Percentiles rank a stretch among this genome's conserved stretches.
Evolutionary conservation across 2,797 vertebrate species (phyloP).

Genomic region (Eulemur coronatus): DNA sequence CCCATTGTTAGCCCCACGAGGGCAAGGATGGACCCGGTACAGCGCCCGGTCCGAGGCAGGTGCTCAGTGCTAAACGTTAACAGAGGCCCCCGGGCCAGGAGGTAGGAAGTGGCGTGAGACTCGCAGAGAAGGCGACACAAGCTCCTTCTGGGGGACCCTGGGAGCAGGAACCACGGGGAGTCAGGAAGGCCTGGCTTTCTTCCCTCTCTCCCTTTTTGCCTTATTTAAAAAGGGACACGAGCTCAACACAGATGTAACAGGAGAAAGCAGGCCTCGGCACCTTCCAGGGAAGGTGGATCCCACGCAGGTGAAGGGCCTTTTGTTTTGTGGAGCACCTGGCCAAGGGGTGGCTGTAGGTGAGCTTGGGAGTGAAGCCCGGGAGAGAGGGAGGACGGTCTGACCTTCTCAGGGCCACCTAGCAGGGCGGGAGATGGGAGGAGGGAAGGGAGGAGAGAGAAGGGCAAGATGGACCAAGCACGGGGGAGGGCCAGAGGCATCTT

Average conservation of each 20-base stretch:
- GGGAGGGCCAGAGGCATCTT: no score
- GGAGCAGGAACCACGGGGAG: background rate
- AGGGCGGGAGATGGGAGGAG: background rate
- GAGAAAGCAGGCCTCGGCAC: fast-evolving
- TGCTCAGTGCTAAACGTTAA: no score
- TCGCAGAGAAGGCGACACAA: no score
- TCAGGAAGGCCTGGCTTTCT: background rate
- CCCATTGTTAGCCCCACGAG: fast-evolving
- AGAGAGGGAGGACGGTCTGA: no score
- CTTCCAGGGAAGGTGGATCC: background rate
- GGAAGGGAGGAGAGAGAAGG: background rate
- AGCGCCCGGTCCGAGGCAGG: background rate
- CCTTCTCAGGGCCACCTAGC: no score
- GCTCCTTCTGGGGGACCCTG: background rate
- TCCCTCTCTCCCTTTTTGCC: background rate
- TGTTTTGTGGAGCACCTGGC: background rate
- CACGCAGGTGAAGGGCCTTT: background rate
- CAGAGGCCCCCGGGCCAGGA: background rate
- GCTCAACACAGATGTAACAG: fast-evolving
- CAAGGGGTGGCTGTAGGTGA: fast-evolving
- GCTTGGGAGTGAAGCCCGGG: no score
- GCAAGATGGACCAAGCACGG: no score
- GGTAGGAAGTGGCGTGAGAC: fast-evolving
- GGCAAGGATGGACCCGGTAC: background rate
- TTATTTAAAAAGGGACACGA: background rate